Evolutionary conservation across 2,888 invertebrate genomes (phyloP), one percentile per base, ranked within the genome.

Genomic region (Drosophila mercatorum): DNA sequence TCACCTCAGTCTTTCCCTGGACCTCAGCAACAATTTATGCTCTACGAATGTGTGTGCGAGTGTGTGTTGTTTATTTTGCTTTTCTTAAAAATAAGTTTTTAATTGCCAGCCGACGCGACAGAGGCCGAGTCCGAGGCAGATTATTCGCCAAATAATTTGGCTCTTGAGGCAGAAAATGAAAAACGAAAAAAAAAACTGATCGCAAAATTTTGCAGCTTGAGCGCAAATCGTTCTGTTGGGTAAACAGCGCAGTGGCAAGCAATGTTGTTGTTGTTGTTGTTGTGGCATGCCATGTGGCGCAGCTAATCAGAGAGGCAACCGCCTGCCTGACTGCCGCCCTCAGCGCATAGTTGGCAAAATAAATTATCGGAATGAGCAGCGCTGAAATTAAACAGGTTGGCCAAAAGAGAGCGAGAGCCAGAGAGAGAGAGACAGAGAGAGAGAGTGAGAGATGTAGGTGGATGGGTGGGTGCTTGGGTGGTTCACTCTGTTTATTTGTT

Each of bases 91-190:
- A 85, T 85, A 88, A 85, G 88, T 88, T 85, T 88, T 88, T 84
- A 84, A 84, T 84, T 84, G 84, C 88, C 58, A 67, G 71, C 55
- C 26, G 55, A 26, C 40, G 55, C 41, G 40, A 41, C 41, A 38
- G 52, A 64, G 82, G 78, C 58, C 61, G 70, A 71, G 74, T 28
- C 49, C 68, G 70, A 61, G 76, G 77, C 87, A 91, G 92, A 91
- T 91, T 91, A 91, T 89, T 90, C 91, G 91, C 91, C 90, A 91
- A 91, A 91, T 91, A 90, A 91, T 91, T 91, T 91, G 90, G 90
- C 84, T 86, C 80, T 80, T 80, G 69, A 53, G 68, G 79, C 75
- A 51, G 61, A 60, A 72, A 75, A 61, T 36, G 36, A 51, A 51
- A 36, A 64, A 44, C 53, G 66, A 75, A 51, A 34, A 17, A n/a